Conservation (phyloP, 2,888 invertebrate genomes). For the Cerastis leucographa region DNA sequence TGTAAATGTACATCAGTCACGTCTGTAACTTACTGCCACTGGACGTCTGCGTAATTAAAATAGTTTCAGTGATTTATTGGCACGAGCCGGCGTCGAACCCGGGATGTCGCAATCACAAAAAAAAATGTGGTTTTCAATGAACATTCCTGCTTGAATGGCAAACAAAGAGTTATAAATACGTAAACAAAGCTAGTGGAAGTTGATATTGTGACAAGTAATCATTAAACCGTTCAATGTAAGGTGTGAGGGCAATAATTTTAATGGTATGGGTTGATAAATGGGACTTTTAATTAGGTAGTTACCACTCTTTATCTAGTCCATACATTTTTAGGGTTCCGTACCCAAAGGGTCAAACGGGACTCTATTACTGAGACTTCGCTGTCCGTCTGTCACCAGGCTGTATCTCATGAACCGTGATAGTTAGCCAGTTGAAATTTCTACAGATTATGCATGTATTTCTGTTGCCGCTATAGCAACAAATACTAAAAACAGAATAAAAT, state of each 20-base stretch:
- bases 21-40: constrained; percentile 35
- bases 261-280: neutral
- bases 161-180: constrained; percentile 1
- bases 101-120: constrained; percentile 20
- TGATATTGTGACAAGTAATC: neutral
- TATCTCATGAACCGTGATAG: no score
- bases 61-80: constrained; percentile 68
- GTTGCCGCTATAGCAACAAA: no score
- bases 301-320: no score
- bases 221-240: neutral
- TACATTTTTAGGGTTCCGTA: no score
- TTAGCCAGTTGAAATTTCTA: no score
- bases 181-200: neutral
- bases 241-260: neutral
- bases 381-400: no score
- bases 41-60: constrained; percentile 68
- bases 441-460: no score
- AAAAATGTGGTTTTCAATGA: constrained; percentile 35
- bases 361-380: no score
- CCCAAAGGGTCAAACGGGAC: no score
- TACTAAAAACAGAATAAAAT: no score
- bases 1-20: constrained; percentile 6
- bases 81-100: constrained; percentile 38
- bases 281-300: no score
- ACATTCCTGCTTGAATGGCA: constrained; percentile 9